Base-by-base conservation (phyloP, 2,113 vertebrate genomes). In the Gopherus evgoodei region DNA sequence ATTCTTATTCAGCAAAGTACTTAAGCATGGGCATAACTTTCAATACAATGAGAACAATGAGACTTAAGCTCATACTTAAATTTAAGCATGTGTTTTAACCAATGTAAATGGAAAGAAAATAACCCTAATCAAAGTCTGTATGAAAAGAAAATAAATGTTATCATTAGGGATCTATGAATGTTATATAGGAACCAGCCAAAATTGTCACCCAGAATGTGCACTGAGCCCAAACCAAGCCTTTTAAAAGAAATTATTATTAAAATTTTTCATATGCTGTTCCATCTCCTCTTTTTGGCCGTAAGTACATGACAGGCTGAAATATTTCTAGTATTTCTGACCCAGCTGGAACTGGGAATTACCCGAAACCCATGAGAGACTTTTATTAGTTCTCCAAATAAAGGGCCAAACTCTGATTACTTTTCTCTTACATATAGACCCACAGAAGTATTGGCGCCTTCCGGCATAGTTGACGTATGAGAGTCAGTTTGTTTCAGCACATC, bases 1-100 rank as follows among this genome's bases (percentile, higher is more conserved):
- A 42, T 91, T 96, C 90, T 89, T 86, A 87, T 93, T 95, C 54
- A 31, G 83, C 52, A 75, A 49, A 91, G 49, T 11, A n/a, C 53
- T 75, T 83, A 42, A 81, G 59, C 80, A 69, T 76, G 42, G 94
- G 47, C 81, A 81, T 75, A 59, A 57, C 38, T 6, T 88, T 53
- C 91, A 82, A 21, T 81, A 54, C 52, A 16, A 90, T 47, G 13
- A 89, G 91, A 95, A 91, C 29, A 42, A 78, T 31, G 82, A 93
- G 25, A 47, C 21, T 11, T 42, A 25, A 25, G 95, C 57, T 62
- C 88, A 89, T 78, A 84, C 24, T 21, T 82, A 44, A 78, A 82
- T 89, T 27, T 9, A 75, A 1, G 29, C n/a, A 79, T 7, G 11
- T 57, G 38, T 11, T 92, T 92, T 72, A 83, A 91, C 87, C 1